Conservation (phyloP, 2,797 vertebrate species). For the Fringilla coelebs region DNA sequence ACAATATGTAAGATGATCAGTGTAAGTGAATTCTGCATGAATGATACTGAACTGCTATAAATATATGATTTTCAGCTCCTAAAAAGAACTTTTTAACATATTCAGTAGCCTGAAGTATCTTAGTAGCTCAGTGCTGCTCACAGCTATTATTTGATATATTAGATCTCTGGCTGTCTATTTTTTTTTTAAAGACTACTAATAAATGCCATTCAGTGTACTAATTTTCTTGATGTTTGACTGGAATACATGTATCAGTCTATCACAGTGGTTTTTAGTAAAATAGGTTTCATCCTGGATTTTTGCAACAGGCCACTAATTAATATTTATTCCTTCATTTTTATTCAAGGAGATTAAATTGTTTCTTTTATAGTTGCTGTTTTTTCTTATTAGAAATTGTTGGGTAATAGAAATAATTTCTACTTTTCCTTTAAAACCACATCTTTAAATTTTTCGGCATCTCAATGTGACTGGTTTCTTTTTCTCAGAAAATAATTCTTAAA, state of each 20-base stretch:
- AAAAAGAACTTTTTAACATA: not conserved
- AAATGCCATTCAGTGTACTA: not conserved
- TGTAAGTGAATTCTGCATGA: not conserved
- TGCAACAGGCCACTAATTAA: not conserved
- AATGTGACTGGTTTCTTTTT: not conserved
- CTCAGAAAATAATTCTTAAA: not conserved
- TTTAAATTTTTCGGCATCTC: not conserved
- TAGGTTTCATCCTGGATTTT: not conserved
- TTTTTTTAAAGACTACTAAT: not conserved
- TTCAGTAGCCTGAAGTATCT: not conserved
- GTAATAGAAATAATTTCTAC: not conserved
- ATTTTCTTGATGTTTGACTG: not conserved
- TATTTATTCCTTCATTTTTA: not conserved
- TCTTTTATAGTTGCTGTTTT: not conserved
- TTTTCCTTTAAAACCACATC: not conserved
- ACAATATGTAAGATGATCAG: not conserved
- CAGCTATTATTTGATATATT: not conserved
- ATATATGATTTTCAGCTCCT: not conserved
- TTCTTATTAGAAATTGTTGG: not conserved
- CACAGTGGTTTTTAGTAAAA: not conserved
- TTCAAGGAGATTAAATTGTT: not conserved
- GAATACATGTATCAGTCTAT: not conserved
- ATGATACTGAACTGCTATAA: not conserved
- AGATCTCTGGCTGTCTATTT: not conserved
- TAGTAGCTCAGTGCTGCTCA: not conserved